phyloP scores from a whole-genome alignment of 2,113 vertebrate genomes.

The Theristicus caerulescens region DNA sequence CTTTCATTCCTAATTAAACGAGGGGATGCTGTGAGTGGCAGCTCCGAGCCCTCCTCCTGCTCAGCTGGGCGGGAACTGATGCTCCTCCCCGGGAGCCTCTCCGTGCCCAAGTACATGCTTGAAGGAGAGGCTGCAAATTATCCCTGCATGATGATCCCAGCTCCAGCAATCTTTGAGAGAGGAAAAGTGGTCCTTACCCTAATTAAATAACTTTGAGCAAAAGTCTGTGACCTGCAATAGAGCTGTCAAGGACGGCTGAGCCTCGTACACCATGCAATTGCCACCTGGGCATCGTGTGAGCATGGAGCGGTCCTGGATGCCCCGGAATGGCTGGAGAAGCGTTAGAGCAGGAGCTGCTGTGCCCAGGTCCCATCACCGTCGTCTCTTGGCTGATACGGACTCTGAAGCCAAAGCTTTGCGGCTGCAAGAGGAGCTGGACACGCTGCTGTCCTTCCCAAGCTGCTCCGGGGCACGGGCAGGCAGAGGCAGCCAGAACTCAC shows the following conservation, averaged over 20 bases:
- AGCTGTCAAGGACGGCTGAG: neutral
- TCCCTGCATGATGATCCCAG: neutral
- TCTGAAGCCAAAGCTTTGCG: neutral
- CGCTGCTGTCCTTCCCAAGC: neutral
- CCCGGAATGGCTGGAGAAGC: fast-evolving
- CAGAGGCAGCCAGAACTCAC: neutral
- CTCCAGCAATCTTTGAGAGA: neutral
- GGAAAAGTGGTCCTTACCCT: neutral
- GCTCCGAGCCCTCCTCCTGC: neutral
- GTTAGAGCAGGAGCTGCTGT: neutral
- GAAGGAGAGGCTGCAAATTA: neutral
- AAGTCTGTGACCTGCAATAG: neutral
- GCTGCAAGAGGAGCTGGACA: neutral
- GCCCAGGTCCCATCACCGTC: neutral
- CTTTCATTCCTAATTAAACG: neutral
- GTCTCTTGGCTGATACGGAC: fast-evolving
- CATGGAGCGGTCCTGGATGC: neutral
- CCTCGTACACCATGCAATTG: fast-evolving
- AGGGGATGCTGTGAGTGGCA: neutral
- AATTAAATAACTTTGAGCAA: neutral
- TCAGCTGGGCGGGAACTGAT: neutral
- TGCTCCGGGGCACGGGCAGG: neutral
- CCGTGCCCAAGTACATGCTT: neutral
- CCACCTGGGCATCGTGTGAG: fast-evolving
- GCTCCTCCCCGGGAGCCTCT: neutral